These are phyloP conservation scores for Athrips mouffetella DNA, from an alignment of 2,888 invertebrate genomes.

Conservation along the genomic window DNA sequence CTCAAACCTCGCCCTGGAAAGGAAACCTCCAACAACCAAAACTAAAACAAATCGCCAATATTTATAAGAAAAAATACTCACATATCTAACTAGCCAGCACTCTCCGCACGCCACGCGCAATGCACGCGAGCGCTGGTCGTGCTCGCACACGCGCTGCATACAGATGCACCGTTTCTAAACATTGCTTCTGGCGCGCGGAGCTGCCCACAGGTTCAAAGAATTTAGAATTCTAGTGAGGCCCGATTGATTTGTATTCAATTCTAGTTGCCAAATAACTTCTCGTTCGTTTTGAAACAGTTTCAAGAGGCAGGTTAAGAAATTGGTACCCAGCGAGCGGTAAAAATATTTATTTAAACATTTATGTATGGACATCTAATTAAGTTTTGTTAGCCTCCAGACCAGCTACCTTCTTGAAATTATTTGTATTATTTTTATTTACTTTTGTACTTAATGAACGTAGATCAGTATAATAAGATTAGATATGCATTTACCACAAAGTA, in stretches of 20 bases:
- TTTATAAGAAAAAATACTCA: conserved; percentile 59
- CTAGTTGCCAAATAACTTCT: conserved; percentile 72
- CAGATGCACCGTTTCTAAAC: conserved; percentile 28
- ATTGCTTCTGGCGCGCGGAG: conserved; percentile 55
- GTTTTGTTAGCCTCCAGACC: conserved; percentile 44
- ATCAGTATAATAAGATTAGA: conserved; percentile 29
- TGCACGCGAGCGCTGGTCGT: conserved; percentile 32
- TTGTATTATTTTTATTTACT: conserved; percentile 29
- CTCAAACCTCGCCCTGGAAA: conserved; percentile 79
- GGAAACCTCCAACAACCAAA: conserved; percentile 56
- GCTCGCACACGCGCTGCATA: conserved; percentile 35
- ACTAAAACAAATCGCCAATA: conserved; percentile 57
- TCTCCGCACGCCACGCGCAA: conserved; percentile 52
- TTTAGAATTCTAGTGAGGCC: conserved; percentile 55
- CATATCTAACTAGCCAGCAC: conserved; percentile 37
- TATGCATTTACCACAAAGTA: conserved; percentile 62
- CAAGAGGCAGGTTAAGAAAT: conserved; percentile 58
- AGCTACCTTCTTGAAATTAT: conserved; percentile 32
- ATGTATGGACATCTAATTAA: conserved; percentile 36
- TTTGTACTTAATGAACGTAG: conserved; percentile 28
- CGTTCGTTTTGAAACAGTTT: conserved; percentile 57
- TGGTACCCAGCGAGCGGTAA: conserved; percentile 58
- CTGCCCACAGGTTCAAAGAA: conserved; percentile 50
- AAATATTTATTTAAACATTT: conserved; percentile 63
- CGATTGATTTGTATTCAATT: conserved; percentile 67